A percentile compares a stretch with the other conserved stretches of the same genome.
phyloP scores from a whole-genome alignment of 2,797 vertebrate species.

The Acrossocheilus fasciatus region DNA sequence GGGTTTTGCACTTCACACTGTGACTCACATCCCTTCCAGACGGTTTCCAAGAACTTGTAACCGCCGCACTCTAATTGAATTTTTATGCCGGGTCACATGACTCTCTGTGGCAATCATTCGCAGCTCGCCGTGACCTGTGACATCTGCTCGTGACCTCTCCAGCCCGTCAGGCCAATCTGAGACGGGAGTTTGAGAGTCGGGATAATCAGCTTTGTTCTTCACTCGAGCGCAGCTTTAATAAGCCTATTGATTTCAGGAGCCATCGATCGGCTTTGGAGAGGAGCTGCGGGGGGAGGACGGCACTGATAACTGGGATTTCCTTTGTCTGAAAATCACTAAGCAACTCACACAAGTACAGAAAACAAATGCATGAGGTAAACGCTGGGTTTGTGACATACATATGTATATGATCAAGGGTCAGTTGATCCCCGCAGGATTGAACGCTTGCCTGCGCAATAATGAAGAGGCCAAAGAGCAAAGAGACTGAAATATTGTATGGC shows the following conservation, averaged over 20 bases:
- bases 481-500: conserved; percentile 23
- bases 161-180: conserved; percentile 1
- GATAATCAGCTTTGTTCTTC: conserved; percentile 76
- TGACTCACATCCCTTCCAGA: neutral
- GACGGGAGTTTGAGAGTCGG: conserved; percentile 60
- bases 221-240: conserved; percentile 73
- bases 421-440: conserved; percentile 51
- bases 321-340: conserved; percentile 41
- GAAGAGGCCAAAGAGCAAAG: conserved; percentile 24
- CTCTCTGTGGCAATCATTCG: neutral
- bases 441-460: conserved; percentile 58
- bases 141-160: conserved; percentile 65
- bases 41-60: conserved; percentile 17
- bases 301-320: conserved; percentile 50
- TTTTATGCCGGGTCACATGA: conserved; percentile 16
- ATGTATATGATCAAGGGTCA: conserved; percentile 53
- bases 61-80: neutral
- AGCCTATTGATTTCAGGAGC: conserved; percentile 74
- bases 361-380: neutral
- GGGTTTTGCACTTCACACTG: conserved; percentile 2
- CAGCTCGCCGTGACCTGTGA: conserved; percentile 68
- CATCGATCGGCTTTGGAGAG: conserved; percentile 70
- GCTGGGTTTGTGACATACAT: conserved; percentile 50
- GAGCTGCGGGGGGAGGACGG: neutral
- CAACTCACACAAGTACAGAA: neutral